Evolutionary conservation across 2,888 invertebrate genomes (phyloP).

Genomic region (Phrixothrix hirtus): DNA sequence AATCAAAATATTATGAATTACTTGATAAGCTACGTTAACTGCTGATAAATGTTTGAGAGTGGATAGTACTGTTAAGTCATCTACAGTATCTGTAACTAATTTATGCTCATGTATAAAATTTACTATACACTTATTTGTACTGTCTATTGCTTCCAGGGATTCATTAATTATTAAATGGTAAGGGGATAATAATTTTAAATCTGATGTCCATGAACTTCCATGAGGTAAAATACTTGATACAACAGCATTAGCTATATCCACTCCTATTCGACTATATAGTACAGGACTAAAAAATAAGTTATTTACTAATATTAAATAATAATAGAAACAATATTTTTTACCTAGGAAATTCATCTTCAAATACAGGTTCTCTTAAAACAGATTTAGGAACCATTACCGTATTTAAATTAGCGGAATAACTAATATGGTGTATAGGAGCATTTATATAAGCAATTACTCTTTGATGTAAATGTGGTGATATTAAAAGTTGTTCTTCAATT

Average conservation of each 20-base stretch:
- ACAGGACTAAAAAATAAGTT: constrained; percentile 51
- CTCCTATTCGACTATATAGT: constrained; percentile 58
- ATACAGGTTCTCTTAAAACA: constrained; percentile 53
- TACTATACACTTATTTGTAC: constrained; percentile 40
- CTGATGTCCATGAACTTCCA: constrained; percentile 51
- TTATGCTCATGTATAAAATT: constrained; percentile 39
- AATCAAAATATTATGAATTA: too few relatives aligned
- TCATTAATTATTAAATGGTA: constrained; percentile 52
- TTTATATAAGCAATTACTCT: constrained; percentile 37
- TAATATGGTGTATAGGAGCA: constrained; percentile 42
- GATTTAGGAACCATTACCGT: constrained; percentile 57
- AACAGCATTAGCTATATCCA: constrained; percentile 57
- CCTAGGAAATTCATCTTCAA: constrained; percentile 55
- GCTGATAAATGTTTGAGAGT: constrained; percentile 48
- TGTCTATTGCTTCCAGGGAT: constrained; percentile 39
- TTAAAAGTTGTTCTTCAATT: constrained; percentile 52
- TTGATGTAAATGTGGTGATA: constrained; percentile 49
- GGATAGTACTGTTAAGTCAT: constrained; percentile 47
- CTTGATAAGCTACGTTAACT: constrained; percentile 51
- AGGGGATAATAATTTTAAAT: constrained; percentile 53
- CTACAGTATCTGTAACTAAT: constrained; percentile 36
- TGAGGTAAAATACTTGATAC: constrained; percentile 55
- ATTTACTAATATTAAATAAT: not conserved
- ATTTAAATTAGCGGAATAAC: constrained; percentile 56
- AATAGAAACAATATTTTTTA: constrained; percentile 38